Evolutionary conservation across 2,888 invertebrate genomes (phyloP).

Genomic region (Spodoptera exigua): DNA sequence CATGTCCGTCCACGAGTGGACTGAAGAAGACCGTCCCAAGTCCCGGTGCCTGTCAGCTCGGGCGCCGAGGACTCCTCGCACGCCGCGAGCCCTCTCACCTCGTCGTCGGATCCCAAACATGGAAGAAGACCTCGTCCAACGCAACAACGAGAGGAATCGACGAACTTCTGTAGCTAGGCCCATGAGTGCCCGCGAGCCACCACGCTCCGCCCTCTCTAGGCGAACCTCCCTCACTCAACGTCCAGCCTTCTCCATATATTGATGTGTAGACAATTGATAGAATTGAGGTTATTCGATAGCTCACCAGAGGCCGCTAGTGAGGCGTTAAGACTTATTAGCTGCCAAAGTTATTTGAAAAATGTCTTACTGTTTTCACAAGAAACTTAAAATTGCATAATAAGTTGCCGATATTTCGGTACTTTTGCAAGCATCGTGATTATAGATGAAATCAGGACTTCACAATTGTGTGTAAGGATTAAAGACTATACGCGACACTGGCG

Average conservation of each 20-base stretch:
- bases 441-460: too few species aligned
- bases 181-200: conserved; percentile 77
- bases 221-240: conserved; percentile 80
- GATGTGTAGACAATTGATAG: conserved; percentile 29
- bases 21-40: conserved; percentile 75
- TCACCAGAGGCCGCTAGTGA: too few species aligned
- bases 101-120: conserved; percentile 64
- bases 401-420: too few species aligned
- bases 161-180: conserved; percentile 75
- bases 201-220: conserved; percentile 74
- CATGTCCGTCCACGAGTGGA: conserved; percentile 78
- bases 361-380: too few species aligned
- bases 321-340: too few species aligned
- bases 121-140: conserved; percentile 68
- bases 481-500: too few species aligned
- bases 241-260: conserved; percentile 84
- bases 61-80: conserved; percentile 73
- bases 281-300: neutral
- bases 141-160: conserved; percentile 77
- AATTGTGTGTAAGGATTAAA: too few species aligned
- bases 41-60: conserved; percentile 81
- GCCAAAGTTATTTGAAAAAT: too few species aligned
- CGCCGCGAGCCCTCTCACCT: conserved; percentile 70
- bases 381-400: too few species aligned
- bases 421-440: too few species aligned